Percentiles rank a stretch among this genome's conserved stretches.
Conservation (phyloP, 2,888 invertebrate species). For the Chymomyza amoena region DNA sequence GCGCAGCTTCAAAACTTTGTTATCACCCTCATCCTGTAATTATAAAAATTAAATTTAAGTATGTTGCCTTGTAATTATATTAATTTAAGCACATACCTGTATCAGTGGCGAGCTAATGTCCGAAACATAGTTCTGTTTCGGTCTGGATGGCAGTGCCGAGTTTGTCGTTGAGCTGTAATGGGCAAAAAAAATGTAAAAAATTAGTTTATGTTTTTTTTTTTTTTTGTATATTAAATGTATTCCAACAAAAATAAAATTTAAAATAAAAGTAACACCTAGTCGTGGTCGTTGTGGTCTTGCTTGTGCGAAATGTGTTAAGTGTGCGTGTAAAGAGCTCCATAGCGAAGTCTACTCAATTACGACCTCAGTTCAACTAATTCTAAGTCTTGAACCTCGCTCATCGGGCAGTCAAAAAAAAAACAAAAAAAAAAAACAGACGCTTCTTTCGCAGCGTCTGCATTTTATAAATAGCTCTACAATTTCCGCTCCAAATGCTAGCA, state of each 20-base stretch:
- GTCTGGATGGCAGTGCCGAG: constrained; percentile 78
- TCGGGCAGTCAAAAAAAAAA: background rate
- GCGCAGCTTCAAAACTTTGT: constrained; percentile 94
- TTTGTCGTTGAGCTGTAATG: constrained; percentile 77
- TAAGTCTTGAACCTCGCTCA: background rate
- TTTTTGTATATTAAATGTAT: no score
- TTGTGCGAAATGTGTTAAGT: constrained; percentile 54
- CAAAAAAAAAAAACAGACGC: no score
- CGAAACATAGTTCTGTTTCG: constrained; percentile 83
- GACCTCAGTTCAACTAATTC: background rate
- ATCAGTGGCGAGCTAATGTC: constrained; percentile 94
- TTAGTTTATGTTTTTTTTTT: background rate
- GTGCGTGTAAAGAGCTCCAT: constrained; percentile 61
- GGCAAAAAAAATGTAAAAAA: constrained; percentile 10
- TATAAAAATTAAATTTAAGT: background rate
- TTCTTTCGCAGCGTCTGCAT: background rate
- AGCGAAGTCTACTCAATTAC: constrained; percentile 1
- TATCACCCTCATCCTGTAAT: constrained; percentile 94
- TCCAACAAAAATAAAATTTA: background rate
- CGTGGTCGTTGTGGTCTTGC: constrained; percentile 39
- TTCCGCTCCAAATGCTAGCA: constrained; percentile 20
- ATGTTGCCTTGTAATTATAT: background rate
- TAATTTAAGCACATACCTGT: constrained; percentile 67
- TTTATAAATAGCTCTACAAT: constrained; percentile 17
- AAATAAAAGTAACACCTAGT: constrained; percentile 18